Evolutionary conservation across 1,140 invertebrate species (phyloP).

Genomic region (Penaeus chinensis): DNA sequence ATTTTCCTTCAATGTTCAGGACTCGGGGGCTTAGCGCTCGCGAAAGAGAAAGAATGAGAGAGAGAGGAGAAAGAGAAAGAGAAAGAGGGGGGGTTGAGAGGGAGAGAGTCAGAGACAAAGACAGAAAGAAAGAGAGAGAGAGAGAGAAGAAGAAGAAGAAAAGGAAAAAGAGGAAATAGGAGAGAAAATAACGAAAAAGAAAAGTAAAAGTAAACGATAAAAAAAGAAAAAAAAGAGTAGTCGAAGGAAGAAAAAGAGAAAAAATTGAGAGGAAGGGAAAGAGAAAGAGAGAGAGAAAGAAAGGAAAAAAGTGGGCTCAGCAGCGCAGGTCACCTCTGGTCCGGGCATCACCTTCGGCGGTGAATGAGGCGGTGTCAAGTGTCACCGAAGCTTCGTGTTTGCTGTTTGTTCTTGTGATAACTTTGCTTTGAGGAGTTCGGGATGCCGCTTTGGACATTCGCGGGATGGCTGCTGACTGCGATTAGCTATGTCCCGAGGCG

Average conservation of each 20-base stretch:
- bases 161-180: neutral
- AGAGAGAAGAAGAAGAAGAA: neutral
- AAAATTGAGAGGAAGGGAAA: neutral
- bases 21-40: neutral
- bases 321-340: slow-evolving; percentile 2
- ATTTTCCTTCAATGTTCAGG: slow-evolving; percentile 27
- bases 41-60: neutral
- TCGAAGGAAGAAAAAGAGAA: too few species aligned
- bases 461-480: too few species aligned
- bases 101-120: neutral
- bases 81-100: neutral
- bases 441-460: too few species aligned
- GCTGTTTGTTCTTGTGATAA: too few species aligned
- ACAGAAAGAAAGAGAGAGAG: neutral
- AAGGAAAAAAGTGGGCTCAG: neutral
- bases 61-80: neutral
- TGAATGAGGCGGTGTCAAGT: neutral
- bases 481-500: too few species aligned
- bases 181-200: neutral
- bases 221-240: too few species aligned
- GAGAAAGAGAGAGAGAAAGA: neutral
- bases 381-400: too few species aligned
- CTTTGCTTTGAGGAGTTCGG: too few species aligned
- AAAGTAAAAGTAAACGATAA: neutral
- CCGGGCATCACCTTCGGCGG: neutral